phyloP scores from a whole-genome alignment of 2,888 invertebrate genomes.

The Ceratothoa steindachneri region DNA sequence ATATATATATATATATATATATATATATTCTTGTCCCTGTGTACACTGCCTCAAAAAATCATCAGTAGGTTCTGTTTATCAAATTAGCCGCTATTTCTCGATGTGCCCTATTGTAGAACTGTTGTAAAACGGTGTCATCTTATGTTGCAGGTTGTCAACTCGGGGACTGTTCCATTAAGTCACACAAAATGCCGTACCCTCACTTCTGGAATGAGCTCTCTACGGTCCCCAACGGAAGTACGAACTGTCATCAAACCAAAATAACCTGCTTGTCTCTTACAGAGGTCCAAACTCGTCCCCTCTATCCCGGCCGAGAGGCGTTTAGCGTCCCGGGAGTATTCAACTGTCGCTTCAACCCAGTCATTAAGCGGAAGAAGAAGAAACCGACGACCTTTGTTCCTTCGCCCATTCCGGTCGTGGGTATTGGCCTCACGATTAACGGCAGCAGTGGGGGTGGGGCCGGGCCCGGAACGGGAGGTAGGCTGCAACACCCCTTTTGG shows the following conservation, averaged over 20 bases:
- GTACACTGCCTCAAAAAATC: no score
- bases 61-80: no score
- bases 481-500: conserved; percentile 64
- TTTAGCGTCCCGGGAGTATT: conserved; percentile 69
- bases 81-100: no score
- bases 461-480: conserved; percentile 23
- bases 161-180: conserved; percentile 41
- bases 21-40: no score
- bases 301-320: conserved; percentile 11
- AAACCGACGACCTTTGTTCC: conserved; percentile 85
- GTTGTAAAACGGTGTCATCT: no score
- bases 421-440: conserved; percentile 39
- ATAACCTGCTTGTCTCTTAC: neutral
- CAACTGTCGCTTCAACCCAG: conserved; percentile 79
- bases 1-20: no score
- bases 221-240: conserved; percentile 42
- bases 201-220: conserved; percentile 45
- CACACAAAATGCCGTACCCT: conserved; percentile 43
- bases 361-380: conserved; percentile 74
- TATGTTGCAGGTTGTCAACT: conserved; percentile 40
- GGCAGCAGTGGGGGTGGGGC: conserved; percentile 38
- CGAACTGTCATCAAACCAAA: conserved; percentile 16
- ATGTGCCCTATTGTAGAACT: no score
- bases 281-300: conserved; percentile 3
- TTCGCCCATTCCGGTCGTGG: conserved; percentile 58